Conservation (phyloP, 1,140 invertebrate species). For the Lanistes nyassanus region DNA sequence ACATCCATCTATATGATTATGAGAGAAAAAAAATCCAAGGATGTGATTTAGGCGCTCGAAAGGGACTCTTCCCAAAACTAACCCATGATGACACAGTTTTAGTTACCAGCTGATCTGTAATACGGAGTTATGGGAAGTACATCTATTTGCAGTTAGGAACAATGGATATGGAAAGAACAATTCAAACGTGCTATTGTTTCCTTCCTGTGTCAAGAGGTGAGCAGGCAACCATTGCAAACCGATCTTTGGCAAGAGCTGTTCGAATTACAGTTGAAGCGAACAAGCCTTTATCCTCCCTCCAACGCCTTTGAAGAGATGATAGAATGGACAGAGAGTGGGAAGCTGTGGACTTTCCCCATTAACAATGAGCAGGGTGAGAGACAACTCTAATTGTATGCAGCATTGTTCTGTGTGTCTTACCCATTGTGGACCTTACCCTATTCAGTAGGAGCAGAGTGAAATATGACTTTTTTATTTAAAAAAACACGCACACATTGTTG, state of each 20-base stretch:
- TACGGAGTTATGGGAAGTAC: not conserved
- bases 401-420: no score
- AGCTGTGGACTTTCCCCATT: conserved; percentile 97
- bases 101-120: no score
- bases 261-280: conserved; percentile 2
- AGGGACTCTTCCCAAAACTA: no score
- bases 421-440: no score
- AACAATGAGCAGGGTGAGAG: conserved; percentile 95
- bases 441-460: no score
- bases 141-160: not conserved
- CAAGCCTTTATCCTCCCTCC: conserved; percentile 68
- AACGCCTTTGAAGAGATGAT: conserved; percentile 95
- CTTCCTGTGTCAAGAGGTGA: not conserved
- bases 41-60: no score
- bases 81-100: no score
- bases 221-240: not conserved
- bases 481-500: no score
- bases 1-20: no score
- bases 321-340: conserved; percentile 92
- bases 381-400: no score
- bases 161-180: not conserved
- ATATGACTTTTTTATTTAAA: no score
- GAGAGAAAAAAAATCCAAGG: no score
- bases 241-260: conserved; percentile 29
- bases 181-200: not conserved